Evolutionary conservation across 2,888 invertebrate species (phyloP), one percentile per base, ranked within the genome.

Genomic region (Epinotia ramella): DNA sequence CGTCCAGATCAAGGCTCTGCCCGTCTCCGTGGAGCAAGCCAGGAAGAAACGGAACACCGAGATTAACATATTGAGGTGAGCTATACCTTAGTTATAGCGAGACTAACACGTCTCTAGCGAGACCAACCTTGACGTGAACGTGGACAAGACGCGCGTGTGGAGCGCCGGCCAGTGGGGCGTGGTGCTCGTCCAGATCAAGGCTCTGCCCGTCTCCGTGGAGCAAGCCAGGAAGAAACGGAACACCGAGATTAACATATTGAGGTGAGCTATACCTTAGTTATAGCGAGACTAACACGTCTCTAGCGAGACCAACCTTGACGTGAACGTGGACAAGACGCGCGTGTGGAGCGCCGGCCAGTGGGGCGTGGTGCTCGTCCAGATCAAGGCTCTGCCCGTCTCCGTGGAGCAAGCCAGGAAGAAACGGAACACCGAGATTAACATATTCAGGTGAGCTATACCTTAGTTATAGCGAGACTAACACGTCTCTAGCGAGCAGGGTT

Each of bases 281-380:
- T n/a, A 16, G 49, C 49, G 49, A 49, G 5, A 49, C 49, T 49
- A 4, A 13, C 49, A 16, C 49, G 5, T 5, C 49, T 16, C 13
- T 46, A 16, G 49, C 16, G 49, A 49, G 49, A 49, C 16, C 13
- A 33, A 33, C 33, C 79, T 94, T 59, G 91, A 93, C 78, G 84
- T 94, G 49, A 82, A 83, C 7, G 67, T 83, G 7, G 92, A 91
- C 66, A 86, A 82, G 68, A 81, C 79, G 56, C 84, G 84, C 60
- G 77, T 80, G 1, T 94, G 94, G 94, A 89, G n/a, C n/a, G 84
- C 83, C 7, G 94, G 93, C 60, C 88, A 84, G 70, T 94, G 94
- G 94, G 94, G 94, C 65, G 87, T 90, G 16, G 88, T 92, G 59
- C 92, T 93, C 0, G 91, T 94, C 11, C 92, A 92, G 81, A 84